Percentiles rank a stretch among this genome's conserved stretches.
Evolutionary conservation across 2,797 vertebrate species (phyloP).

Genomic region (Alfaro cultratus): DNA sequence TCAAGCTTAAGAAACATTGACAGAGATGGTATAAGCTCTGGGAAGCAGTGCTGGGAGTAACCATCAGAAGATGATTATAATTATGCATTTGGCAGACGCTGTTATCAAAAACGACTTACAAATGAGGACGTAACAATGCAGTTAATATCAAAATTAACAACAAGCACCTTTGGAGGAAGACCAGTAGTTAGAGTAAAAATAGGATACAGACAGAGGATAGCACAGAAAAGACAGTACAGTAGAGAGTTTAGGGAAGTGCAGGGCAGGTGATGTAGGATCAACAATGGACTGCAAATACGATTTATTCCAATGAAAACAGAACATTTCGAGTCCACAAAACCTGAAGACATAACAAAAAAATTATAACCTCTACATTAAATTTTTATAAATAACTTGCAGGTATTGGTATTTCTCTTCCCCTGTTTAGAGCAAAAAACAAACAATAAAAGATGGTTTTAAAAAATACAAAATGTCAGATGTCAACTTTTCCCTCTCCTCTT

Average conservation of each 20-base stretch:
- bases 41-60: not conserved
- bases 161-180: not conserved
- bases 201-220: not conserved
- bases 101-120: not conserved
- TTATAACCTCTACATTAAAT: not conserved
- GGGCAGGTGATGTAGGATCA: not conserved
- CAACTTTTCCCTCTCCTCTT: slow-evolving; percentile 22
- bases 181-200: not conserved
- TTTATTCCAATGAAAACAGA: not conserved
- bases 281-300: not conserved
- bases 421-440: slow-evolving; percentile 10
- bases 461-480: not conserved
- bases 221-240: not conserved
- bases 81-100: not conserved
- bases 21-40: not conserved
- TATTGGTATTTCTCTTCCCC: not conserved
- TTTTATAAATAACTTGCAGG: not conserved
- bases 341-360: not conserved
- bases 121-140: not conserved
- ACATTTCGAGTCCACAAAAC: not conserved
- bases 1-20: not conserved
- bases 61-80: not conserved
- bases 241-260: not conserved
- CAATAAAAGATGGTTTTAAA: slow-evolving; percentile 15
- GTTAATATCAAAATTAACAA: not conserved